Percentiles rank a stretch among this genome's conserved stretches.
These are phyloP conservation scores for Subacronicta megacephala DNA, from an alignment of 2,888 invertebrate genomes.

Conservation along the genomic window DNA sequence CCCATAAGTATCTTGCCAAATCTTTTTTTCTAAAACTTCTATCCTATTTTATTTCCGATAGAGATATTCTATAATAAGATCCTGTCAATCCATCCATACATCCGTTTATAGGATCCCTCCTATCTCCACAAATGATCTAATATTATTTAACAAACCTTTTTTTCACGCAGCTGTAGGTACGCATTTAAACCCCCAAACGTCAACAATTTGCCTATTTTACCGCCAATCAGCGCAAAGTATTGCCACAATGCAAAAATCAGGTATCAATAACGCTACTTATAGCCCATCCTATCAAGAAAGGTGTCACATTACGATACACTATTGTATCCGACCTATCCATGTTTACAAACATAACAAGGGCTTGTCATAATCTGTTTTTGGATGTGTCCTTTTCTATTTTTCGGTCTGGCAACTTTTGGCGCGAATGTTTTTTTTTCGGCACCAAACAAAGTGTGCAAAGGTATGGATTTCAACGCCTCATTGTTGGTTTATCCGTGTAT, in stretches of 20 bases:
- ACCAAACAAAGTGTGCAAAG: constrained; percentile 65
- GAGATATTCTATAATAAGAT: constrained; percentile 23
- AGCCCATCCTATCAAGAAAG: constrained; percentile 81
- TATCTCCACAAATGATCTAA: constrained; percentile 61
- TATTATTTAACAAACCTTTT: constrained; percentile 63
- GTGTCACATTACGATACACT: constrained; percentile 85
- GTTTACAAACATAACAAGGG: constrained; percentile 89
- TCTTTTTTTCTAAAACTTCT: not conserved
- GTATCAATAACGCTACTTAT: constrained; percentile 82
- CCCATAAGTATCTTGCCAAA: too few relatives aligned
- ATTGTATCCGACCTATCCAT: constrained; percentile 76
- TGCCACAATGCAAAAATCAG: constrained; percentile 76
- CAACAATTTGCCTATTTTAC: constrained; percentile 85
- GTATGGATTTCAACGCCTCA: constrained; percentile 88
- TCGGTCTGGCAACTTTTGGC: constrained; percentile 82
- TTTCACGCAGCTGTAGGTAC: constrained; percentile 75
- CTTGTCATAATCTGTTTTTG: constrained; percentile 89
- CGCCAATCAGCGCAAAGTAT: constrained; percentile 73
- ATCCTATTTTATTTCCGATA: constrained; percentile 27
- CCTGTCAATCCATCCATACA: constrained; percentile 65
- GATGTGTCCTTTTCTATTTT: constrained; percentile 83
- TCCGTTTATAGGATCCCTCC: constrained; percentile 58
- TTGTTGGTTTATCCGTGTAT: constrained; percentile 82
- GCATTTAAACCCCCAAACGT: constrained; percentile 74
- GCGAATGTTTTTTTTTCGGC: constrained; percentile 74